Evolutionary conservation across 1,140 invertebrate species (phyloP).

Genomic region (Drosophila trapezifrons): DNA sequence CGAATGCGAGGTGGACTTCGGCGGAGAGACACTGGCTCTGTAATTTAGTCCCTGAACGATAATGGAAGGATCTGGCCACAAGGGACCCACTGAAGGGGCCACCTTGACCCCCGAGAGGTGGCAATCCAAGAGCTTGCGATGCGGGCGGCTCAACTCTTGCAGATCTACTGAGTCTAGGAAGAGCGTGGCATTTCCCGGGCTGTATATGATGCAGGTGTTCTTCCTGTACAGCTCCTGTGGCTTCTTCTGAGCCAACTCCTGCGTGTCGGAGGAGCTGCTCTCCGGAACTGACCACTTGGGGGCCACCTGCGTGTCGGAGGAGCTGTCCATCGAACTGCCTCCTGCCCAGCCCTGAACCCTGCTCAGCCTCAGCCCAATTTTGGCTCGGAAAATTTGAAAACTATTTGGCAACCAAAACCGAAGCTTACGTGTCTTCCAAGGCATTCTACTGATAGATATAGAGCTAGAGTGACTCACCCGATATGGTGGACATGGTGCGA

Average conservation of each 20-base stretch:
- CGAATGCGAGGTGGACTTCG: too few species aligned
- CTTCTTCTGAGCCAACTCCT: not conserved
- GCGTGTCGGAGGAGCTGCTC: too few species aligned
- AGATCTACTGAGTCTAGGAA: conserved; percentile 43
- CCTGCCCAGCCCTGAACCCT: not conserved
- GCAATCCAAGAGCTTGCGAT: conserved; percentile 38
- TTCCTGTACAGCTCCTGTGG: conserved; percentile 1
- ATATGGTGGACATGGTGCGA: conserved; percentile 84
- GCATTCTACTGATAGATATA: not conserved
- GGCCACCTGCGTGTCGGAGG: not conserved
- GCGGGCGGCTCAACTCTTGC: not conserved
- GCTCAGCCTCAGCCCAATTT: conserved; percentile 15
- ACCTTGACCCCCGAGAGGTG: conserved; percentile 44
- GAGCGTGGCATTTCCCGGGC: conserved; percentile 53
- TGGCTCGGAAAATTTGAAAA: conserved; percentile 16
- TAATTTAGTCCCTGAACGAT: conserved; percentile 41
- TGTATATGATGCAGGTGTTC: conserved; percentile 58
- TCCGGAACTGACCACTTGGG: too few species aligned
- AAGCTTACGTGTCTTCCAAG: too few species aligned
- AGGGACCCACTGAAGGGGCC: not conserved
- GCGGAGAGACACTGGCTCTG: too few species aligned
- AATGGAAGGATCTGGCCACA: conserved; percentile 49
- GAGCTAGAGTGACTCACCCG: conserved; percentile 57
- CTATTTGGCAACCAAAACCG: not conserved
- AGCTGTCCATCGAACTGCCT: not conserved